These are phyloP conservation scores for Hydrophis major DNA, from an alignment of 2,797 vertebrate genomes.

Conservation along the genomic window DNA sequence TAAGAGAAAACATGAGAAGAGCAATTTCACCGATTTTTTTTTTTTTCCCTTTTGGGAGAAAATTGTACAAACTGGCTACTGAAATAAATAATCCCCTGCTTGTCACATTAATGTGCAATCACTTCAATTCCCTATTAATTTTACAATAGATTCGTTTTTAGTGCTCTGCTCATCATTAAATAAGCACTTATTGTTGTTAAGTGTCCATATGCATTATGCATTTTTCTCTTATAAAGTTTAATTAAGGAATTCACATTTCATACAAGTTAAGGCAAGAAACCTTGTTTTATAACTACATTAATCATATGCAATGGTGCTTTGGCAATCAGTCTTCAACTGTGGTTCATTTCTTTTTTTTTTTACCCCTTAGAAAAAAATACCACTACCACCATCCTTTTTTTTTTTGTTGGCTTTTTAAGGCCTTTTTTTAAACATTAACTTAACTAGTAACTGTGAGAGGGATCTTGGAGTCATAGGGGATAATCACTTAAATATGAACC, in stretches of 20 bases:
- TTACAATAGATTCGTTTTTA: conserved; percentile 30
- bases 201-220: conserved; percentile 4
- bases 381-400: not conserved
- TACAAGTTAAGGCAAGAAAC: conserved; percentile 10
- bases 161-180: not conserved
- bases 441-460: too few relatives aligned
- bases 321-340: conserved; percentile 1
- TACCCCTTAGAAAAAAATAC: not conserved
- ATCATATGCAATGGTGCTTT: not conserved
- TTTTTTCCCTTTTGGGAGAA: not conserved
- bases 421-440: too few relatives aligned
- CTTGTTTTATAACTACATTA: not conserved
- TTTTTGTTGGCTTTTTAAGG: too few relatives aligned
- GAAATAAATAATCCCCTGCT: conserved; percentile 8
- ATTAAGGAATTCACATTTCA: conserved; percentile 22
- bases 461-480: too few relatives aligned
- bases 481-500: too few relatives aligned
- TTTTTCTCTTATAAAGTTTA: conserved; percentile 5
- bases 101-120: conserved; percentile 25
- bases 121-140: conserved; percentile 26
- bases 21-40: not conserved
- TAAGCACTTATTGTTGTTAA: not conserved
- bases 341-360: not conserved
- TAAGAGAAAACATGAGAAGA: conserved; percentile 19
- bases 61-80: not conserved